These are phyloP conservation scores for Clunio marinus DNA, from an alignment of 2,888 invertebrate genomes.

Conservation along the genomic window DNA sequence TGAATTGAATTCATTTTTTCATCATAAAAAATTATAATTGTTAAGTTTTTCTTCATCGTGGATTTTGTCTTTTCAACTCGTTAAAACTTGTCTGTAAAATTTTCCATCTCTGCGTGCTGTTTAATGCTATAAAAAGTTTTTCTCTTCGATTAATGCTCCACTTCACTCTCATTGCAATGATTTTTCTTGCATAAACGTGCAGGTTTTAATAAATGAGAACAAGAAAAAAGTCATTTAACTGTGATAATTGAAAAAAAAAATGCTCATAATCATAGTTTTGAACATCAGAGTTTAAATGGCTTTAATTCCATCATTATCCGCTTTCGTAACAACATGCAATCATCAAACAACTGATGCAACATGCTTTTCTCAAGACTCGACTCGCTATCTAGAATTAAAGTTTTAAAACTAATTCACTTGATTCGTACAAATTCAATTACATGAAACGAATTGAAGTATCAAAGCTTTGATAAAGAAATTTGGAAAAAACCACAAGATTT, in stretches of 20 bases:
- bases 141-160: not conserved
- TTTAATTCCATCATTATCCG: no score
- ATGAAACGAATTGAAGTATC: conserved; percentile 28
- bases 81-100: not conserved
- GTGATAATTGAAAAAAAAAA: no score
- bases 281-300: no score
- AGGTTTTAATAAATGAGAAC: not conserved
- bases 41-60: not conserved
- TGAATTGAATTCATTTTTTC: no score
- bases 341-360: no score
- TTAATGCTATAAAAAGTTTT: not conserved
- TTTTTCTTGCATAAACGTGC: not conserved
- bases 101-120: not conserved
- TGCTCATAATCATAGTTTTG: no score
- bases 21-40: not conserved
- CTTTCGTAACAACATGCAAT: no score
- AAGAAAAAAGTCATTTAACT: no score
- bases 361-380: no score
- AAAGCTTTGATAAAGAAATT: no score
- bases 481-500: no score
- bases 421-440: conserved; percentile 26
- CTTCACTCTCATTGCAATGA: not conserved
- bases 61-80: not conserved
- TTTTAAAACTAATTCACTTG: conserved; percentile 15
- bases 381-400: not conserved